Evolutionary conservation across 2,888 invertebrate species (phyloP).

Genomic region (Latrodectus elegans): DNA sequence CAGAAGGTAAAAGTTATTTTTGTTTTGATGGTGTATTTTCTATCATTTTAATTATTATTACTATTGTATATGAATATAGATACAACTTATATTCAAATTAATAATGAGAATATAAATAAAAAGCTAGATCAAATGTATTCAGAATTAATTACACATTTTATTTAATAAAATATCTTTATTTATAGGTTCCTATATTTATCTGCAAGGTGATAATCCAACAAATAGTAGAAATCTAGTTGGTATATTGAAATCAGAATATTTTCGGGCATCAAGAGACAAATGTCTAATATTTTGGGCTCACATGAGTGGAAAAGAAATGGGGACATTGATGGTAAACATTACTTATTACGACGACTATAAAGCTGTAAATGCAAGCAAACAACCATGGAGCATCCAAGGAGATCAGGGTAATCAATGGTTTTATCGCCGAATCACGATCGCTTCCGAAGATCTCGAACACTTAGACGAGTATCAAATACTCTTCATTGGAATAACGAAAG

Average conservation of each 20-base stretch:
- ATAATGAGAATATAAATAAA: no score
- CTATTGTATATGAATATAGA: no score
- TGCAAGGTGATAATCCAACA: constrained; percentile 48
- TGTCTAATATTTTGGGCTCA: constrained; percentile 68
- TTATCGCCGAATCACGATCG: constrained; percentile 36
- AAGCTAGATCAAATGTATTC: no score
- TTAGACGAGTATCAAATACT: constrained; percentile 63
- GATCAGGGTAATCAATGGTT: constrained; percentile 63
- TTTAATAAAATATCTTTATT: neutral
- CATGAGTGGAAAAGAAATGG: constrained; percentile 68
- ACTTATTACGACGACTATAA: constrained; percentile 38
- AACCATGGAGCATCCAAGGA: constrained; percentile 29
- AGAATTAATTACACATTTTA: no score
- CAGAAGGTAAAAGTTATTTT: no score
- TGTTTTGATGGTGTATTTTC: no score
- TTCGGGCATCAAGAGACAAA: constrained; percentile 51
- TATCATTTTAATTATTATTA: no score
- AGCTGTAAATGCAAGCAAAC: neutral
- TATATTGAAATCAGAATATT: constrained; percentile 63
- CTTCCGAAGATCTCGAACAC: constrained; percentile 12
- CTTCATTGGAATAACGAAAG: constrained; percentile 65
- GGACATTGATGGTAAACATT: constrained; percentile 47
- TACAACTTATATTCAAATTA: no score
- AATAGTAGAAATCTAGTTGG: constrained; percentile 47
- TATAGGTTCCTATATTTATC: constrained; percentile 65